A percentile compares a stretch with the other conserved stretches of the same genome.
Conservation (phyloP, 2,113 vertebrate species). For the Australoheros scitulus region DNA sequence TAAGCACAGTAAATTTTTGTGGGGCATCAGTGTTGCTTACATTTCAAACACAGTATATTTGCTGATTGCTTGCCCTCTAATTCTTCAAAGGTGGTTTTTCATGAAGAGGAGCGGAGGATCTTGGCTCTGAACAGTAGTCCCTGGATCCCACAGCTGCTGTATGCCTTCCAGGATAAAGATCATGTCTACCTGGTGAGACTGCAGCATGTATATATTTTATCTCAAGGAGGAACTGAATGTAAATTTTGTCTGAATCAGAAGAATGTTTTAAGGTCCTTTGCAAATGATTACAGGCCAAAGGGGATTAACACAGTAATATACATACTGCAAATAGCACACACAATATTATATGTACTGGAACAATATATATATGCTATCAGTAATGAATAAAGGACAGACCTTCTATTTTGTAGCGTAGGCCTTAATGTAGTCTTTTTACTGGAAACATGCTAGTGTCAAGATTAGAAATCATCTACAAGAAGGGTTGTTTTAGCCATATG, state of each 20-base stretch:
- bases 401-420: background rate
- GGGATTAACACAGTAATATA: background rate
- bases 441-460: background rate
- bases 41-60: background rate
- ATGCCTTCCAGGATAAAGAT: slow-evolving; percentile 94
- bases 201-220: background rate
- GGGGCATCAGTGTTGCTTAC: background rate
- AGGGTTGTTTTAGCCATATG: background rate
- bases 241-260: background rate
- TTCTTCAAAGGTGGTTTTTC: slow-evolving; percentile 85
- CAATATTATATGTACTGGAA: background rate
- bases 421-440: background rate
- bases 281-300: background rate
- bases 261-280: background rate
- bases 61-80: background rate
- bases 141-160: slow-evolving; percentile 92
- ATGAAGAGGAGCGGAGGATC: slow-evolving; percentile 90
- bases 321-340: background rate
- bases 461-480: background rate
- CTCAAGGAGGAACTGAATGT: background rate
- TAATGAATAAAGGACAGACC: background rate
- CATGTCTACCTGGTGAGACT: slow-evolving; percentile 90
- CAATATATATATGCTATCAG: background rate
- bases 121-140: slow-evolving; percentile 86
- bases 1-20: background rate